Percentiles rank a stretch among this genome's conserved stretches.
These are phyloP conservation scores for Portevinia maculata DNA, from an alignment of 2,888 invertebrate genomes.

Conservation along the genomic window DNA sequence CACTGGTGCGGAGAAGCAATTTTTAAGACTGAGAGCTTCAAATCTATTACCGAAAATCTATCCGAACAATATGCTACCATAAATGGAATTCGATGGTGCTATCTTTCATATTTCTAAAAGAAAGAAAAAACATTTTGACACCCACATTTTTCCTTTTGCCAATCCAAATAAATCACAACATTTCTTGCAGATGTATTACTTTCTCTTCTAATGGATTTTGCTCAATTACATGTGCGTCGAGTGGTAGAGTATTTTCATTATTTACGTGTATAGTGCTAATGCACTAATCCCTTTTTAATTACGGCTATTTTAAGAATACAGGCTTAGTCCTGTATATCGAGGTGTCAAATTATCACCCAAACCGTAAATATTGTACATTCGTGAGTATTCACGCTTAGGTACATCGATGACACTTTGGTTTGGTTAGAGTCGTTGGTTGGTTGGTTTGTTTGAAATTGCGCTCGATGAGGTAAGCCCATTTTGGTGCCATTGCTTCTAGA, in stretches of 20 bases:
- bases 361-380: conserved; percentile 68
- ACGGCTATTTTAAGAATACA: conserved; percentile 59
- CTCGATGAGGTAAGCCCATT: too few species aligned
- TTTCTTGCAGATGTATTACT: conserved; percentile 54
- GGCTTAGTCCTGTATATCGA: conserved; percentile 59
- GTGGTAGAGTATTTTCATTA: conserved; percentile 41
- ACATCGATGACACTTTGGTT: conserved; percentile 3
- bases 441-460: too few species aligned
- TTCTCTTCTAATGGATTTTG: conserved; percentile 43
- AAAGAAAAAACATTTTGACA: not conserved
- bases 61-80: too few species aligned
- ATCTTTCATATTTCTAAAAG: too few species aligned
- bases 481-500: too few species aligned
- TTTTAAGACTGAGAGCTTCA: too few species aligned
- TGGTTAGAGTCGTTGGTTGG: conserved; percentile 44
- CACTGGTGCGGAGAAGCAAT: too few species aligned
- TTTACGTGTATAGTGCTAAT: conserved; percentile 51
- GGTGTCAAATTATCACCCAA: conserved; percentile 73
- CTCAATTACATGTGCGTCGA: conserved; percentile 55
- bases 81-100: not conserved
- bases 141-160: conserved; percentile 9
- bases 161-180: conserved; percentile 64
- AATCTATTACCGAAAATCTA: too few species aligned
- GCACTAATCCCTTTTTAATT: conserved; percentile 73
- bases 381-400: conserved; percentile 28